Conservation (phyloP, 2,113 vertebrate species). For the Gopherus evgoodei region DNA sequence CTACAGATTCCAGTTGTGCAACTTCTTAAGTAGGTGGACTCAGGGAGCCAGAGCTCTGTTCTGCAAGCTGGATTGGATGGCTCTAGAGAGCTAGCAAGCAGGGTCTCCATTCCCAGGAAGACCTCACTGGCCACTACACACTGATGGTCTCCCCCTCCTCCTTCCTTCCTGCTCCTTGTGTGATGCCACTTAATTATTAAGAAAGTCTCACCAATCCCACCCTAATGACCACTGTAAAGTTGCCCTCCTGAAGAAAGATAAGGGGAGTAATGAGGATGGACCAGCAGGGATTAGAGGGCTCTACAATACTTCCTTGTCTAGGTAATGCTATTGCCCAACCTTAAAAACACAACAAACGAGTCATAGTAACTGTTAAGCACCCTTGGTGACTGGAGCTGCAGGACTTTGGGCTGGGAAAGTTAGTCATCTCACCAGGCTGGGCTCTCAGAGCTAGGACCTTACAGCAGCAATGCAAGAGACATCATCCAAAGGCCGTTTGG, state of each 20-base stretch:
- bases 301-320: constrained; percentile 63
- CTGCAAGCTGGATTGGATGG: not conserved
- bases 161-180: not conserved
- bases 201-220: constrained; percentile 70
- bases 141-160: not conserved
- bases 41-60: not conserved
- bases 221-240: constrained; percentile 73
- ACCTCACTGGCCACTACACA: not conserved
- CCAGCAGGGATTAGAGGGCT: constrained; percentile 70
- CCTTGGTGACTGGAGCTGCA: not conserved
- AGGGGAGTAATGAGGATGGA: constrained; percentile 80
- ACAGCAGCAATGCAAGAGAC: not conserved
- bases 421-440: accelerated
- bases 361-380: accelerated
- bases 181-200: constrained; percentile 39
- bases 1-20: accelerated
- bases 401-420: no score
- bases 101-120: not conserved
- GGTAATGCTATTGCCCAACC: constrained; percentile 59
- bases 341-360: constrained; percentile 16
- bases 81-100: not conserved
- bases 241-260: constrained; percentile 75
- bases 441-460: not conserved
- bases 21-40: not conserved
- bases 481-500: not conserved